phyloP scores from a whole-genome alignment of 2,888 invertebrate genomes.

The Steromphala cineraria region DNA sequence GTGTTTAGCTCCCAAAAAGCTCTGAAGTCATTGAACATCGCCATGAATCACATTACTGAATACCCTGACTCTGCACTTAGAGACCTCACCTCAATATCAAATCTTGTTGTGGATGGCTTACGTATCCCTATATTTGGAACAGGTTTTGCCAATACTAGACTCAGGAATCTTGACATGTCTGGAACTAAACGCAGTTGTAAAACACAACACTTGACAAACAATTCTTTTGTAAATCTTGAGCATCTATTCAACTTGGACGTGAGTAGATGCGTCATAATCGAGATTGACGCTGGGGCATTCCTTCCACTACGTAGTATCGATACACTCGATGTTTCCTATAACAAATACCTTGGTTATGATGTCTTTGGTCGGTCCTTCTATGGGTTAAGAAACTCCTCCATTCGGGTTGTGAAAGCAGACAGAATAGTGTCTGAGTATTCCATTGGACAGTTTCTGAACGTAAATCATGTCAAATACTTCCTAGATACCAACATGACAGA shows the following conservation, averaged over 20 bases:
- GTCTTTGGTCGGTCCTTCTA: not conserved
- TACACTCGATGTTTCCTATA: not conserved
- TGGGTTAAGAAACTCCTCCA: not conserved
- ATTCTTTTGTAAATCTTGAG: no score
- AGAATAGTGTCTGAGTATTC: not conserved
- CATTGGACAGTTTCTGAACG: not conserved
- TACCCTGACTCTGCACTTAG: no score
- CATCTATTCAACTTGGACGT: not conserved
- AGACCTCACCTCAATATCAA: no score
- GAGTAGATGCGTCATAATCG: not conserved
- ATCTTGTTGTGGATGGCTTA: no score
- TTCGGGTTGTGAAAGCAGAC: not conserved
- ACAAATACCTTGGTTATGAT: not conserved
- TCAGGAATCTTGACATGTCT: no score
- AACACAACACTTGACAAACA: no score
- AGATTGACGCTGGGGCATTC: not conserved
- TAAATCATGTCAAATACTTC: not conserved
- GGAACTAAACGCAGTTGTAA: no score
- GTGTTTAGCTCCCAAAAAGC: no score
- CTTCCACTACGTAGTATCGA: not conserved
- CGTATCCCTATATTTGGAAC: no score
- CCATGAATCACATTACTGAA: no score
- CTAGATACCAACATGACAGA: not conserved
- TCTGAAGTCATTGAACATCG: no score
- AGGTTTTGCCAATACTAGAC: no score